A percentile compares a stretch with the other conserved stretches of the same genome.
Conservation (phyloP, 2,888 invertebrate genomes). For the Drosophila subsilvestris region DNA sequence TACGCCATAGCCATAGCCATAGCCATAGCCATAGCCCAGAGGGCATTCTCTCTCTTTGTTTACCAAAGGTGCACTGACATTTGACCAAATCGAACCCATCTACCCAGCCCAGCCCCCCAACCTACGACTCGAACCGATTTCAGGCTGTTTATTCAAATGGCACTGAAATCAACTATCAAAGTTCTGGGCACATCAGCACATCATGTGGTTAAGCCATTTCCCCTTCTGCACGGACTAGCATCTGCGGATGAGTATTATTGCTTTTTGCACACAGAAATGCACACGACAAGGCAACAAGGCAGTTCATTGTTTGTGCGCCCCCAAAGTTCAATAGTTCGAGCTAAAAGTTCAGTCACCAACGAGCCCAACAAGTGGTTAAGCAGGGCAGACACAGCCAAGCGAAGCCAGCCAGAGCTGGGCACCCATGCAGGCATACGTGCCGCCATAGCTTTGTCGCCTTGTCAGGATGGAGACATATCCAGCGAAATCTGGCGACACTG, state of each 20-base stretch:
- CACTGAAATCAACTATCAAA: constrained; percentile 40
- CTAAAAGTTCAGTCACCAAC: constrained; percentile 66
- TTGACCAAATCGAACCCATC: constrained; percentile 16
- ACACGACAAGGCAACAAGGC: not conserved
- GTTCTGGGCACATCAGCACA: constrained; percentile 34
- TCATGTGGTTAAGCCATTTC: constrained; percentile 10
- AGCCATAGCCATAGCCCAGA: not conserved
- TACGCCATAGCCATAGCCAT: not conserved
- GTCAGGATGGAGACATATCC: constrained; percentile 22
- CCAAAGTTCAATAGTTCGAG: constrained; percentile 74
- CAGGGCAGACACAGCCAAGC: not conserved
- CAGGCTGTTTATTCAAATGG: constrained; percentile 33
- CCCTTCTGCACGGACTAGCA: constrained; percentile 1
- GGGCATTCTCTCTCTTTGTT: constrained; percentile 28
- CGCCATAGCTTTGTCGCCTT: constrained; percentile 16
- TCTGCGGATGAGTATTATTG: constrained; percentile 54
- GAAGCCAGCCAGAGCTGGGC: not conserved
- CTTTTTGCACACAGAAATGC: constrained; percentile 30
- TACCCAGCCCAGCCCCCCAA: not conserved
- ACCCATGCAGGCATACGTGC: constrained; percentile 5
- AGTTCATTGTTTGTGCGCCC: constrained; percentile 60
- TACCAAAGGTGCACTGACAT: constrained; percentile 43
- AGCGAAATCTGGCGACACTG: constrained; percentile 35
- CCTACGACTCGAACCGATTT: constrained; percentile 15
- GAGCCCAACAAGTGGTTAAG: constrained; percentile 73